Evolutionary conservation across 2,797 vertebrate genomes (phyloP), one percentile per base, ranked within the genome.

Genomic region (Acrocephalus scirpaceus): DNA sequence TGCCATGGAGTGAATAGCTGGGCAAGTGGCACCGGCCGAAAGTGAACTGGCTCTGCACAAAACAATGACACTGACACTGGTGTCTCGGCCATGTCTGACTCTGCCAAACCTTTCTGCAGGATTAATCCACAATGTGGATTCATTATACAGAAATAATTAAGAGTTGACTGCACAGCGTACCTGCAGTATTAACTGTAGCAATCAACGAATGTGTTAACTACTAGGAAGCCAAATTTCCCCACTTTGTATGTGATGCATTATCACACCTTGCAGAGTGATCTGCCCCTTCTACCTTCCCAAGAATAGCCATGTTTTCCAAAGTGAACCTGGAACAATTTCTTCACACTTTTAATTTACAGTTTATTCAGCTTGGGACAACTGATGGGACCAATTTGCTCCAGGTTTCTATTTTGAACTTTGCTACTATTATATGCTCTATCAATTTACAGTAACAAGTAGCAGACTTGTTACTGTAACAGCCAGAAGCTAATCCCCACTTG

Each of bases 141-240:
- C 53, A 88, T 26, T 66, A 45, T 64, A 60, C 70, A 92, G 71
- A 91, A 93, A 91, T 56, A 94, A 92, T 88, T 81, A 88, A 64
- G 66, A 75, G 58, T 12, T 90, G 64, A 81, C 86, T 88, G 73
- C 45, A 73, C 32, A 81, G 73, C 9, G 32, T 25, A 92, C 64
- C 60, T 91, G 60, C 74, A 93, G 21, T 38, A 87, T 71, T 61
- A 83, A 67, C 75, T 74, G 84, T 32, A 77, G 61, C 71, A 78
- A 94, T 53, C 51, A 82, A 73, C 26, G 15, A 53, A 64, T 4
- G 19, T 21, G 40, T 73, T 88, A 94, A 79, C 25, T 36, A 47
- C 36, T 38, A 56, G 64, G 48, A 76, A 93, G 60, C 4, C 73
- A 34, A 72, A 70, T 34, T 69, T 94, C 44, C 44, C 32, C 25